Percentiles rank a stretch among this genome's conserved stretches.
phyloP scores from a whole-genome alignment of 2,113 vertebrate species.

The Callaeas wilsoni region DNA sequence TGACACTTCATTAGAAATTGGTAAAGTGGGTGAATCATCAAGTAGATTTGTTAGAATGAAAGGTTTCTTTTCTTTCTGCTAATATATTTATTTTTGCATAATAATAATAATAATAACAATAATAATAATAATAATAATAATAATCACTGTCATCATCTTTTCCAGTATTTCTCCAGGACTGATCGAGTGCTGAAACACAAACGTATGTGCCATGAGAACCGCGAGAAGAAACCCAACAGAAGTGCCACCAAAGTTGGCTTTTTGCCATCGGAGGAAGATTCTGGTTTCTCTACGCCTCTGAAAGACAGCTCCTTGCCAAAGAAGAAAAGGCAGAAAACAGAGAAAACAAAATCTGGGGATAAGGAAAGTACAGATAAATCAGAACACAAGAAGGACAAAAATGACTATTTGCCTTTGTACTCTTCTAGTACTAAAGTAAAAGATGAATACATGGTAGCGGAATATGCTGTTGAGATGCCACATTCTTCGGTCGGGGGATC shows the following conservation, averaged over 20 bases:
- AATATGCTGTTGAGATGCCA: conserved; percentile 90
- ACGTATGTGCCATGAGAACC: conserved; percentile 98
- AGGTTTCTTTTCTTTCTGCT: not conserved
- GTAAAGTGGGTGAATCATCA: not conserved
- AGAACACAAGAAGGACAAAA: conserved; percentile 83
- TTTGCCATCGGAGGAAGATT: conserved; percentile 77
- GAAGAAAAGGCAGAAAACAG: conserved; percentile 92
- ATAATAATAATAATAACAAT: not conserved
- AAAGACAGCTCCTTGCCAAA: conserved; percentile 92
- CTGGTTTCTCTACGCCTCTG: conserved; percentile 75
- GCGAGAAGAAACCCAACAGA: conserved; percentile 88
- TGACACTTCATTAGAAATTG: not conserved
- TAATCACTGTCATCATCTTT: not conserved
- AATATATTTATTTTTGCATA: not conserved
- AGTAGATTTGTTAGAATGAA: not conserved
- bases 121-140: not conserved
- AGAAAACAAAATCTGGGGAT: conserved; percentile 78
- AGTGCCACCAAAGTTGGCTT: conserved; percentile 84
- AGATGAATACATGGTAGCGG: conserved; percentile 91
- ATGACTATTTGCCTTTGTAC: conserved; percentile 87
- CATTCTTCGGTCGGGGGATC: conserved; percentile 79
- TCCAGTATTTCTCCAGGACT: conserved; percentile 96
- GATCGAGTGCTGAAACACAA: conserved; percentile 98
- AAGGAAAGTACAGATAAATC: conserved; percentile 79
- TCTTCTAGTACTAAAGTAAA: conserved; percentile 91